Conservation (phyloP, 64 coral and sea anemone genomes). For the Pocillopora verrucosa region DNA sequence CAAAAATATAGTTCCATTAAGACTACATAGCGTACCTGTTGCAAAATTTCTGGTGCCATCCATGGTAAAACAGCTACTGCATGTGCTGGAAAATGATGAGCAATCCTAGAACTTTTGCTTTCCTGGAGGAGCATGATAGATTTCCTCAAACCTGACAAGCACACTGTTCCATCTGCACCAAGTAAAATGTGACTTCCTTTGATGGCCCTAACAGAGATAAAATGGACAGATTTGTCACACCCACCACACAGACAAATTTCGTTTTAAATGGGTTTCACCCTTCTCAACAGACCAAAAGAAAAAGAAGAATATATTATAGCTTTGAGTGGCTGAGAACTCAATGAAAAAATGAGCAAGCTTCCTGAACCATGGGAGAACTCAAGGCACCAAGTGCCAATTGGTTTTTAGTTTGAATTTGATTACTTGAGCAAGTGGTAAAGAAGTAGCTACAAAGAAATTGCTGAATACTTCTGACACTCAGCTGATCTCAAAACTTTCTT, state of each 20-base stretch:
- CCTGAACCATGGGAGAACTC: too few relatives aligned
- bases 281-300: too few relatives aligned
- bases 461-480: too few relatives aligned
- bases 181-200: slow-evolving; percentile 94
- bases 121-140: slow-evolving; percentile 65
- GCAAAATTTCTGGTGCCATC: slow-evolving; percentile 96
- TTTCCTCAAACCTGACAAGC: slow-evolving; percentile 77
- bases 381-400: too few relatives aligned
- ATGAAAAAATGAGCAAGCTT: too few relatives aligned
- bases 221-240: neutral
- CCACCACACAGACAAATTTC: neutral
- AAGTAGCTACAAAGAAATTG: too few relatives aligned
- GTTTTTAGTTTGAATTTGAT: too few relatives aligned
- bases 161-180: slow-evolving; percentile 65
- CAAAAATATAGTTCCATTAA: neutral
- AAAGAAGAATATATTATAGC: too few relatives aligned
- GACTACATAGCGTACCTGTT: slow-evolving; percentile 56
- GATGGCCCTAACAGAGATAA: slow-evolving; percentile 49
- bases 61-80: slow-evolving; percentile 82
- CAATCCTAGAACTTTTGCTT: slow-evolving; percentile 47
- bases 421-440: too few relatives aligned
- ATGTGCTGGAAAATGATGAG: slow-evolving; percentile 89
- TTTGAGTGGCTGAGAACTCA: too few relatives aligned
- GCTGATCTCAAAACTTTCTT: neutral
- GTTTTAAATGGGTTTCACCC: too few relatives aligned